Percentiles rank a stretch among this genome's conserved stretches.
phyloP scores from a whole-genome alignment of 2,888 invertebrate species.

The Cancer borealis region DNA sequence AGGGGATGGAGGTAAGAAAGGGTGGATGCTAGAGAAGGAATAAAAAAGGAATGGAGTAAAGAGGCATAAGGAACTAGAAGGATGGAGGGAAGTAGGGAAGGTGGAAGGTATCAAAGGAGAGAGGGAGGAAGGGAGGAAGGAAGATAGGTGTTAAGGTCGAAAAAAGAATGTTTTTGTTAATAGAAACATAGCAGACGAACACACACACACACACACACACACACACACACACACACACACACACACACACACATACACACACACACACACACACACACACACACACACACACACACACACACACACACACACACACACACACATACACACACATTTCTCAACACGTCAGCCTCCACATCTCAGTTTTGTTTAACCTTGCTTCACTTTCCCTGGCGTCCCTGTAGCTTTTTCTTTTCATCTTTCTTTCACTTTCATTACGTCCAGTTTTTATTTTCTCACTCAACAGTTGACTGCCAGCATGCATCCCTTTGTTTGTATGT shows the following conservation, averaged over 20 bases:
- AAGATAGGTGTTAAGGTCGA: neutral
- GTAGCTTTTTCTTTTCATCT: neutral
- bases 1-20: neutral
- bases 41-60: neutral
- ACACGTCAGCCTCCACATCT: neutral
- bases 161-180: neutral
- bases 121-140: neutral
- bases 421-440: neutral
- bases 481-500: neutral
- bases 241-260: neutral
- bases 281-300: slow-evolving; percentile 50
- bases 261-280: slow-evolving; percentile 50
- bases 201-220: neutral
- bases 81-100: neutral
- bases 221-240: neutral
- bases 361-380: neutral
- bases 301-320: slow-evolving; percentile 46
- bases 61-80: no score
- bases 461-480: neutral
- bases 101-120: neutral
- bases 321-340: neutral
- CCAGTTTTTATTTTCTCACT: neutral
- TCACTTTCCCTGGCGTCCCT: slow-evolving; percentile 10
- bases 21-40: neutral
- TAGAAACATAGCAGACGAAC: neutral